Evolutionary conservation across 2,113 vertebrate species (phyloP), one percentile per base, ranked within the genome.

Genomic region (Tamias sibiricus): DNA sequence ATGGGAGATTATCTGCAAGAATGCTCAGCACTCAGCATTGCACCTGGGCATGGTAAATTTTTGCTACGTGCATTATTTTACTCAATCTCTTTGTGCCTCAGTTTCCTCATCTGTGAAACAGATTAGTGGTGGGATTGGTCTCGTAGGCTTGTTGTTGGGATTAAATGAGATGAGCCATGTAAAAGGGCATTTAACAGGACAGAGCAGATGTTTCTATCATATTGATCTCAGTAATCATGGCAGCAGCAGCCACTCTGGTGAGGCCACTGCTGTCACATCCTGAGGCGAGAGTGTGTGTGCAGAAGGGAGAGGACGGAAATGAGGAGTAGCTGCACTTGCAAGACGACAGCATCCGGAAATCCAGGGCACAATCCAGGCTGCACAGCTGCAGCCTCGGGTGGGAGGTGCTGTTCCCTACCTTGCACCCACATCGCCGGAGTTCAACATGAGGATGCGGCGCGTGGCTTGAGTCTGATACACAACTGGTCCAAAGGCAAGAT

Each of bases 401-500:
- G 64, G 30, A 40, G 57, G 19, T 17, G 4, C 16, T 0, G 8
- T 49, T 40, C 20, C 40, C 88, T 98, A 99, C 99, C 98, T 99
- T 10, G 98, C 98, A 76, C 98, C 99, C 16, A 99, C 57, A 54
- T 99, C 99, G 0, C 99, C 99, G 0, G 96, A 97, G 98, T 99
- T 99, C 75, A 96, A 95, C 98, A 99, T 98, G 69, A 98, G 17
- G 77, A 99, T 86, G 74, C 87, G 98, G 32, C 98, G 99, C 0
- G 91, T 98, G 16, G 97, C 95, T 91, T 98, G 97, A 75, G 99
- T 99, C 68, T 97, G 98, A 79, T 97, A 98, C 54, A 99, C 97
- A 4, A 99, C 99, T 0, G 98, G 98, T 49, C 99, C 99, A 24
- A 99, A 99, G n/a, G 98, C 97, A 44, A 99, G 64, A 24, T 98